Evolutionary conservation across 2,888 invertebrate genomes (phyloP).

Genomic region (Polyommatus icarus): DNA sequence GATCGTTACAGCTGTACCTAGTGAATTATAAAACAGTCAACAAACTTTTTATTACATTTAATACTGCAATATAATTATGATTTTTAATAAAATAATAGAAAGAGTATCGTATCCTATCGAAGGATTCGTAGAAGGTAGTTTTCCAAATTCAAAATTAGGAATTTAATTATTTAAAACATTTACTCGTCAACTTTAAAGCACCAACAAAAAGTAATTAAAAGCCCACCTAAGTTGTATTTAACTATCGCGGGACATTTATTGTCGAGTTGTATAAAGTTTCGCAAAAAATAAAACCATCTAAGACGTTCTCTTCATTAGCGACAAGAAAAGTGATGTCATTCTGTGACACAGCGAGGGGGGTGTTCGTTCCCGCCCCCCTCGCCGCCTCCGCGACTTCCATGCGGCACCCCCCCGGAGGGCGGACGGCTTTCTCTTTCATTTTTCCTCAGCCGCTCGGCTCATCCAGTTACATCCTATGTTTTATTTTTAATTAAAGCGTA

Average conservation of each 20-base stretch:
- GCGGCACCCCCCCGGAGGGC: constrained; percentile 63
- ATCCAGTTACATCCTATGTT: constrained; percentile 82
- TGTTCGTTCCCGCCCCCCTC: constrained; percentile 66
- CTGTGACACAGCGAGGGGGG: constrained; percentile 75
- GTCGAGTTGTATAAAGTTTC: constrained; percentile 38
- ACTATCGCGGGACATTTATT: constrained; percentile 19
- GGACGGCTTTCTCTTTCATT: constrained; percentile 81
- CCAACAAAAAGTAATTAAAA: constrained; percentile 18
- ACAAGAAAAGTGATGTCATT: constrained; percentile 80
- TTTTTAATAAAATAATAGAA: too few species aligned
- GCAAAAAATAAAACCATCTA: constrained; percentile 59
- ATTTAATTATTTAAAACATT: not conserved
- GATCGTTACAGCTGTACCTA: too few species aligned
- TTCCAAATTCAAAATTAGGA: not conserved
- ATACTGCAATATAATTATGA: too few species aligned
- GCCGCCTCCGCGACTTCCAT: constrained; percentile 64
- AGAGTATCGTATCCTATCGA: too few species aligned
- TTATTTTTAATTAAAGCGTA: constrained; percentile 82
- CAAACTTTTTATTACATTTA: too few species aligned
- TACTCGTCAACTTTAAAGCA: not conserved
- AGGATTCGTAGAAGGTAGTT: too few species aligned
- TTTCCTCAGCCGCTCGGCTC: constrained; percentile 81
- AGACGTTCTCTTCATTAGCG: constrained; percentile 79
- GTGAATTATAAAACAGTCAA: too few species aligned
- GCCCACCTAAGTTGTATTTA: constrained; percentile 10